phyloP scores from a whole-genome alignment of 64 coral and sea anemone species.

The Montipora sp. region DNA sequence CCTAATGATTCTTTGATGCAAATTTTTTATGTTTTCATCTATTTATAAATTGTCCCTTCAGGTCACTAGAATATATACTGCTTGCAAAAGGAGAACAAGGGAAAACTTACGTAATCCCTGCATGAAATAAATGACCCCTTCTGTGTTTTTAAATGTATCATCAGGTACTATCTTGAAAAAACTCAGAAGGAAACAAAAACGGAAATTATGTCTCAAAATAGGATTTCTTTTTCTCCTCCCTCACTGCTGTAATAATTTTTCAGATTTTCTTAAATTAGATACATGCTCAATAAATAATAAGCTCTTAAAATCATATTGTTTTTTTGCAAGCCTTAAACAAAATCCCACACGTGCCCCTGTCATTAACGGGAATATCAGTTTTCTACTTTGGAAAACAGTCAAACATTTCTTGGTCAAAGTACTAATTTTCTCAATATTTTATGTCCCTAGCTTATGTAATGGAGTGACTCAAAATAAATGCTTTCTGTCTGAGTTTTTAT shows the following conservation, averaged over 20 bases:
- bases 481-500: neutral
- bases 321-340: too few species aligned
- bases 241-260: neutral
- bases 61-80: neutral
- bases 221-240: neutral
- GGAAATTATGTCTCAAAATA: neutral
- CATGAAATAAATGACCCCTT: neutral
- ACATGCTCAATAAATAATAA: neutral
- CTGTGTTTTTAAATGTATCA: neutral
- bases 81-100: neutral
- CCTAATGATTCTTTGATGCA: neutral
- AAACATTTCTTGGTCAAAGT: neutral
- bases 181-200: neutral
- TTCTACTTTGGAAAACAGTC: neutral
- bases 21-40: conserved; percentile 30
- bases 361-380: conserved; percentile 8
- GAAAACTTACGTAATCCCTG: conserved; percentile 13
- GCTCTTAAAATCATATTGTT: neutral
- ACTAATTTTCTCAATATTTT: neutral
- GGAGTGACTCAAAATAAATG: neutral
- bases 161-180: neutral
- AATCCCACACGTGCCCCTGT: neutral
- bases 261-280: neutral
- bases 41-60: neutral
- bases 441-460: neutral